A percentile compares a stretch with the other conserved stretches of the same genome.
phyloP scores from a whole-genome alignment of 1,140 invertebrate genomes.

The Palaemon carinicauda region DNA sequence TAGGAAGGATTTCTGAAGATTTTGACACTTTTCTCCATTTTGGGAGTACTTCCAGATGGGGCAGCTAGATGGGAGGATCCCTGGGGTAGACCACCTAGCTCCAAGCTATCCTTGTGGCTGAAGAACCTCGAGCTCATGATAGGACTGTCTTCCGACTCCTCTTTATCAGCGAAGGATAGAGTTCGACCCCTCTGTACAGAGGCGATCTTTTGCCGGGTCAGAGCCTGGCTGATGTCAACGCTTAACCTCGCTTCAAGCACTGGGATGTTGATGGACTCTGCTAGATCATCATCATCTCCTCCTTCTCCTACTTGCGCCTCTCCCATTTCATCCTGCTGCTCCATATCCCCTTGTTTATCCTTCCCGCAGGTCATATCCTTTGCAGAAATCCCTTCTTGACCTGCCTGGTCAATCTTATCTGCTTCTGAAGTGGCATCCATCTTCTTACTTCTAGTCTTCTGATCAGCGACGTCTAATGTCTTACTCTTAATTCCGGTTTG shows the following conservation, averaged over 20 bases:
- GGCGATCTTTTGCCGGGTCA: constrained; percentile 35
- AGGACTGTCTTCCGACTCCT: constrained; percentile 31
- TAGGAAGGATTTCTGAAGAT: constrained; percentile 42
- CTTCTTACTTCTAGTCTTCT: too few species aligned
- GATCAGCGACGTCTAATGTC: neutral
- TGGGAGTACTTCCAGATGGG: neutral
- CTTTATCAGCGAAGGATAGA: constrained; percentile 30
- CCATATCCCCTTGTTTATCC: neutral
- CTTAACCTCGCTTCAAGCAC: constrained; percentile 33
- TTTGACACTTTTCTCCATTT: neutral
- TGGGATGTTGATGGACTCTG: constrained; percentile 24
- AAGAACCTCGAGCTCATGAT: neutral
- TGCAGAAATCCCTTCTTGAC: too few species aligned
- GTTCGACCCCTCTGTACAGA: constrained; percentile 35
- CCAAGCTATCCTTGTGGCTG: constrained; percentile 14
- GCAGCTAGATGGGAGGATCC: neutral
- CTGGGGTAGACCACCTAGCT: neutral
- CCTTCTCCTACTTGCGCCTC: constrained; percentile 9
- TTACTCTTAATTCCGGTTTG: neutral
- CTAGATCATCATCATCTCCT: neutral
- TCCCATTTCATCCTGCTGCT: neutral
- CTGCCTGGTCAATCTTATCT: too few species aligned
- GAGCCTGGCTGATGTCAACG: constrained; percentile 24
- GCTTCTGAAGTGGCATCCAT: too few species aligned
- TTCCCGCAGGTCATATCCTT: too few species aligned